Percentiles rank a stretch among this genome's conserved stretches.
These are phyloP conservation scores for Murina feae DNA, from an alignment of 2,113 vertebrate species.

Conservation along the genomic window DNA sequence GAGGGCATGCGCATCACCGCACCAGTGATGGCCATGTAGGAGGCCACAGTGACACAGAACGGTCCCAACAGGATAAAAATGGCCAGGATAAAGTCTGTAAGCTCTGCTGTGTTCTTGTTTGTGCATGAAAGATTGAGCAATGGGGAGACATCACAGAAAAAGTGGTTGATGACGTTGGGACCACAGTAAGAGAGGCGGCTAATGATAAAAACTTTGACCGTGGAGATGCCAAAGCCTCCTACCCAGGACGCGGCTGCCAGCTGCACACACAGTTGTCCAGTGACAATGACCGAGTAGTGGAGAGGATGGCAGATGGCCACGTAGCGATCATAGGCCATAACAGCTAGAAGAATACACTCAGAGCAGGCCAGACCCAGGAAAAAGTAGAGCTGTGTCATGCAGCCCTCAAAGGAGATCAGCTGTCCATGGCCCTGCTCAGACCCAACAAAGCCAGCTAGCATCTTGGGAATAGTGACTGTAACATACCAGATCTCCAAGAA, in stretches of 20 bases:
- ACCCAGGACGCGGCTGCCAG: constrained; percentile 61
- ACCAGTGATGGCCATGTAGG: constrained; percentile 66
- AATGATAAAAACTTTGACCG: constrained; percentile 70
- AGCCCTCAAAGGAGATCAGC: constrained; percentile 74
- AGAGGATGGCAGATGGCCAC: constrained; percentile 72
- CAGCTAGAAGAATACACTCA: constrained; percentile 71
- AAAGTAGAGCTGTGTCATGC: constrained; percentile 75
- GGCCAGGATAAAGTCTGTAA: constrained; percentile 69
- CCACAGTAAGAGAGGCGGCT: constrained; percentile 69
- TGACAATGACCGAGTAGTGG: constrained; percentile 65
- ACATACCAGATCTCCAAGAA: constrained; percentile 75
- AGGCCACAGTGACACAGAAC: constrained; percentile 62
- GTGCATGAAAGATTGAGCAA: constrained; percentile 71
- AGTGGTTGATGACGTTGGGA: constrained; percentile 71
- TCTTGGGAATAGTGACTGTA: constrained; percentile 75
- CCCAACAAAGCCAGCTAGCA: constrained; percentile 69
- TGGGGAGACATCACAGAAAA: constrained; percentile 73
- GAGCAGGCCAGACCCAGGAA: constrained; percentile 73
- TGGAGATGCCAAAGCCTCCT: constrained; percentile 69
- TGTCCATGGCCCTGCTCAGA: constrained; percentile 27
- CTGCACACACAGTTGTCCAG: constrained; percentile 43
- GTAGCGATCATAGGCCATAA: constrained; percentile 70
- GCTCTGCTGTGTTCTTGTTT: constrained; percentile 67
- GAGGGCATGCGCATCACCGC: constrained; percentile 64
- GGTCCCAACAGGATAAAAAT: constrained; percentile 69